A percentile compares a stretch with the other conserved stretches of the same genome.
phyloP scores from a whole-genome alignment of 1,140 invertebrate species.

The Eumaeus atala region DNA sequence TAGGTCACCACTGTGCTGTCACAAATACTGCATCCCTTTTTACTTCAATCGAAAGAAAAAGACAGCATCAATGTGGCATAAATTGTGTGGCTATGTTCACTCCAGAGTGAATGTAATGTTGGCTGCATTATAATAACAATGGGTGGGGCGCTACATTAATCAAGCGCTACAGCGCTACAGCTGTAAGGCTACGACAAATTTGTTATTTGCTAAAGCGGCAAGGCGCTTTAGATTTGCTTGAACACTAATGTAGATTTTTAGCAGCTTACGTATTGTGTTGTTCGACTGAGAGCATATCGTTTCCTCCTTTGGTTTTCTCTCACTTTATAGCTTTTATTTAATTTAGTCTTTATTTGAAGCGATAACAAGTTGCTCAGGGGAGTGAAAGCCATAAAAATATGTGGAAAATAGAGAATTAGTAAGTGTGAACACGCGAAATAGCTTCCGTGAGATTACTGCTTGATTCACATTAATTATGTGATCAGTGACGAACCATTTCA shows the following conservation, averaged over 20 bases:
- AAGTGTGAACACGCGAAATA: slow-evolving; percentile 35
- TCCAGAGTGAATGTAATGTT: slow-evolving; percentile 53
- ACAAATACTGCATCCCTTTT: slow-evolving; percentile 27
- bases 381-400: neutral
- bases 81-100: slow-evolving; percentile 42
- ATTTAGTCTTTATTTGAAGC: neutral
- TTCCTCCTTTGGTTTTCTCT: slow-evolving; percentile 34
- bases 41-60: slow-evolving; percentile 27
- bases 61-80: slow-evolving; percentile 30
- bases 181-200: slow-evolving; percentile 34
- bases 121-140: slow-evolving; percentile 72
- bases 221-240: slow-evolving; percentile 17
- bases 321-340: slow-evolving; percentile 3
- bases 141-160: slow-evolving; percentile 31
- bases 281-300: slow-evolving; percentile 41
- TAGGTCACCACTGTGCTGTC: slow-evolving; percentile 15
- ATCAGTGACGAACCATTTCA: slow-evolving; percentile 52
- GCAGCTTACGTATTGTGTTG: slow-evolving; percentile 60
- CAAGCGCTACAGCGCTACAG: slow-evolving; percentile 29
- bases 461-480: slow-evolving; percentile 68
- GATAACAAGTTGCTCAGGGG: neutral
- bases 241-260: slow-evolving; percentile 32
- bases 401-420: too few relatives aligned
- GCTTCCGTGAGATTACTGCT: slow-evolving; percentile 37
- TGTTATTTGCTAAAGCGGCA: neutral